Evolutionary conservation across 2,113 vertebrate genomes (phyloP), one percentile per base, ranked within the genome.

Genomic region (Erpornis zantholeuca): DNA sequence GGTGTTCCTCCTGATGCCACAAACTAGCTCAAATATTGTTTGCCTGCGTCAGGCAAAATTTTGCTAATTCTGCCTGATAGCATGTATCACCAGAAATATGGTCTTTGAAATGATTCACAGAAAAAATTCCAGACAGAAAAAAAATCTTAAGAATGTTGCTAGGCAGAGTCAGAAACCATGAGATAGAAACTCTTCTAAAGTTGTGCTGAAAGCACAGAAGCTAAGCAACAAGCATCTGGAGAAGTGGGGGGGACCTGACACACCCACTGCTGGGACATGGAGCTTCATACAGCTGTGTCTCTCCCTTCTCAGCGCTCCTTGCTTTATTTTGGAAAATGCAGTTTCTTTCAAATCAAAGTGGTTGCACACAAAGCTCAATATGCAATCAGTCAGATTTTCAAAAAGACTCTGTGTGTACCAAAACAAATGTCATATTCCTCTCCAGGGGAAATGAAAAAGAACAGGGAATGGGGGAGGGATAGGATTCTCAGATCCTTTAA

Each of bases 281-380:
- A 95, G 85, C 76, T 96, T 95, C 92, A 86, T 94, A 95, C 95
- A 96, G 96, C 94, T 96, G 86, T 83, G 82, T 86, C 94, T 93
- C 88, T 94, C 83, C 38, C 72, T 83, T 93, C 94, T 96, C 61
- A 64, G 65, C 19, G 81, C 93, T 97, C 92, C 95, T 96, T 88
- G 68, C 82, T 98, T 97, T 97, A 96, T 96, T 97, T 97, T 91
- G 94, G 91, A 97, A 97, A 97, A 97, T 66, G 73, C 63, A 96
- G 86, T 80, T 96, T 96, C 94, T 97, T 96, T 97, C 95, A 97
- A 97, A 98, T 97, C 88, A 97, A 94, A 95, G 76, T 87, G 72
- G 92, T 96, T 97, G 93, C 82, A 96, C 92, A 96, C 95, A 98
- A 96, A 97, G 36, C 88, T 96, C 88, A 95, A 97, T 87, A 72